phyloP scores from a whole-genome alignment of 2,888 invertebrate genomes.

The Dromius quadrimaculatus region DNA sequence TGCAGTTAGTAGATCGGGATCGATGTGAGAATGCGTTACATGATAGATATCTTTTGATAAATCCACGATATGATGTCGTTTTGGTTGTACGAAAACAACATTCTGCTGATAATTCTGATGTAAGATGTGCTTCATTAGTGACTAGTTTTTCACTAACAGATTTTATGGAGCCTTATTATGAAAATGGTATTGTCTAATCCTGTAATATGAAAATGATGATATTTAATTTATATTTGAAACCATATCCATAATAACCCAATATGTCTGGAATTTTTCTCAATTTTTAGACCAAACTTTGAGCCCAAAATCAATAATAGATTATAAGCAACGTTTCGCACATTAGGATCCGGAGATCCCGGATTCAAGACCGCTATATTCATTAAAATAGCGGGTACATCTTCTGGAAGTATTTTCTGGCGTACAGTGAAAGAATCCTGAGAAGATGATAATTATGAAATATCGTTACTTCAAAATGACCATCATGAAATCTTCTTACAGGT shows the following conservation, averaged over 20 bases:
- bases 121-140: conserved; percentile 95
- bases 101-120: conserved; percentile 96
- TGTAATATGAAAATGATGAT: not conserved
- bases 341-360: conserved; percentile 96
- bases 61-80: too few species aligned
- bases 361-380: conserved; percentile 98
- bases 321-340: conserved; percentile 95
- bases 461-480: not conserved
- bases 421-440: conserved; percentile 90
- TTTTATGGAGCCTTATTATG: too few species aligned
- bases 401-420: conserved; percentile 96
- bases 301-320: conserved; percentile 96
- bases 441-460: conserved; percentile 53
- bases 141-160: conserved; percentile 96
- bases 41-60: too few species aligned
- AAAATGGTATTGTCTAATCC: conserved; percentile 97
- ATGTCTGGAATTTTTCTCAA: conserved; percentile 98
- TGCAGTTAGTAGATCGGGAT: too few species aligned
- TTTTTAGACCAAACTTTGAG: conserved; percentile 96
- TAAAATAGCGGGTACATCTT: conserved; percentile 97
- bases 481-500: conserved; percentile 85
- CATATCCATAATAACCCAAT: conserved; percentile 68
- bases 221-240: conserved; percentile 64
- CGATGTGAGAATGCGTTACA: too few species aligned
- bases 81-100: too few species aligned